Percentiles rank a stretch among this genome's conserved stretches.
phyloP scores from a whole-genome alignment of 1,140 invertebrate species.

The Vollenhovia emeryi region DNA sequence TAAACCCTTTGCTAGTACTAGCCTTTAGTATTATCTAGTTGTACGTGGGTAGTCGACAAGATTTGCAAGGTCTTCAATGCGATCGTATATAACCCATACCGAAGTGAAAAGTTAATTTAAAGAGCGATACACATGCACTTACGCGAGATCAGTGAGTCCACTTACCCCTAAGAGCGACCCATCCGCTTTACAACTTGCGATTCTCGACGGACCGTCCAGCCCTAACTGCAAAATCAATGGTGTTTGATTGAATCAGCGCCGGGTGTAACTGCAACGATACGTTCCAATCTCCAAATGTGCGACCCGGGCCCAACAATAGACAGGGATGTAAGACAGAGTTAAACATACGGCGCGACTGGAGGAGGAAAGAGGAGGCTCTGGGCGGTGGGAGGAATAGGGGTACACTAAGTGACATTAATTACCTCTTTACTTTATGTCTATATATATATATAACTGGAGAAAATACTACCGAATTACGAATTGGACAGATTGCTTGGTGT shows the following conservation, averaged over 20 bases:
- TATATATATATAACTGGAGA: constrained; percentile 80
- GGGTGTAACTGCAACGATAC: constrained; percentile 36
- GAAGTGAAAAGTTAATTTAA: constrained; percentile 49
- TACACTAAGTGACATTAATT: constrained; percentile 84
- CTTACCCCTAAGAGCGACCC: constrained; percentile 57
- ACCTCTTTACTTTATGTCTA: constrained; percentile 76
- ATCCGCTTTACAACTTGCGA: constrained; percentile 33
- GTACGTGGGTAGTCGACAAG: constrained; percentile 27
- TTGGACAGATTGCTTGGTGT: constrained; percentile 83
- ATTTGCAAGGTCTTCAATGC: constrained; percentile 33
- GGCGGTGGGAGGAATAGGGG: not conserved
- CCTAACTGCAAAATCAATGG: constrained; percentile 41
- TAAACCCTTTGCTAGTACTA: constrained; percentile 1
- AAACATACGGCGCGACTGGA: constrained; percentile 50
- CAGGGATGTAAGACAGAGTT: constrained; percentile 39
- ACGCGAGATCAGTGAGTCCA: constrained; percentile 57
- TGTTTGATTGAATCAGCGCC: constrained; percentile 33
- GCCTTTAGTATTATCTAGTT: constrained; percentile 1
- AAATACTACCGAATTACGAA: constrained; percentile 84
- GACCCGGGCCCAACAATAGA: constrained; percentile 44
- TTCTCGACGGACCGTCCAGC: constrained; percentile 26
- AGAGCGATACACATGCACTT: constrained; percentile 35
- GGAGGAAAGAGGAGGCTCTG: not conserved
- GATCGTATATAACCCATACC: constrained; percentile 23
- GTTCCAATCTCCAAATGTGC: not conserved